Evolutionary conservation across 2,888 invertebrate genomes (phyloP).

Genomic region (Sarcophaga carnaria): DNA sequence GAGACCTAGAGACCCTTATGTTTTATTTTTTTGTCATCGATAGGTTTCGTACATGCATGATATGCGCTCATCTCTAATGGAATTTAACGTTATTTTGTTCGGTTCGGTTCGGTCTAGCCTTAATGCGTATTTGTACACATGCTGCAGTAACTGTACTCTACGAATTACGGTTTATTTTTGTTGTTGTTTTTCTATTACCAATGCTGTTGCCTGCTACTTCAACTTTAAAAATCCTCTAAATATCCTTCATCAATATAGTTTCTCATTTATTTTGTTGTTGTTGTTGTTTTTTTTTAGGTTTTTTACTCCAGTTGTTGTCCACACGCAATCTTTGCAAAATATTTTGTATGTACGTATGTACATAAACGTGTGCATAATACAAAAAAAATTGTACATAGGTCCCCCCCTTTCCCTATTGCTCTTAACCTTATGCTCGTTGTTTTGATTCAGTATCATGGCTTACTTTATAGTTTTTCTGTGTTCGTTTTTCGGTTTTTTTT

Average conservation of each 20-base stretch:
- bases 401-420: background rate
- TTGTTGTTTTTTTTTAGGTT: background rate
- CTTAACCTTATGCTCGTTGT: constrained; percentile 14
- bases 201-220: constrained; percentile 46
- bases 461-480: constrained; percentile 7
- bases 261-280: constrained; percentile 6
- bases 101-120: background rate
- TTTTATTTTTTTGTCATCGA: no score
- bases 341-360: background rate
- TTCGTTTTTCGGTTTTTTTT: background rate
- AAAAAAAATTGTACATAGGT: background rate
- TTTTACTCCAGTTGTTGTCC: constrained; percentile 21
- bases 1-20: no score
- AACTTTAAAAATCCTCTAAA: constrained; percentile 70
- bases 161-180: background rate
- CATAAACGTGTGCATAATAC: background rate
- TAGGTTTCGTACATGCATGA: no score
- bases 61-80: no score
- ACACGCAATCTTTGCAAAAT: constrained; percentile 69
- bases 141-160: constrained; percentile 51
- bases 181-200: constrained; percentile 6
- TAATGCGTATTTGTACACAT: constrained; percentile 16
- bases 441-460: background rate
- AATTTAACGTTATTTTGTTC: no score
- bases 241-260: constrained; percentile 80